Evolutionary conservation across 2,113 vertebrate genomes (phyloP).

Genomic region (Eidolon helvum): DNA sequence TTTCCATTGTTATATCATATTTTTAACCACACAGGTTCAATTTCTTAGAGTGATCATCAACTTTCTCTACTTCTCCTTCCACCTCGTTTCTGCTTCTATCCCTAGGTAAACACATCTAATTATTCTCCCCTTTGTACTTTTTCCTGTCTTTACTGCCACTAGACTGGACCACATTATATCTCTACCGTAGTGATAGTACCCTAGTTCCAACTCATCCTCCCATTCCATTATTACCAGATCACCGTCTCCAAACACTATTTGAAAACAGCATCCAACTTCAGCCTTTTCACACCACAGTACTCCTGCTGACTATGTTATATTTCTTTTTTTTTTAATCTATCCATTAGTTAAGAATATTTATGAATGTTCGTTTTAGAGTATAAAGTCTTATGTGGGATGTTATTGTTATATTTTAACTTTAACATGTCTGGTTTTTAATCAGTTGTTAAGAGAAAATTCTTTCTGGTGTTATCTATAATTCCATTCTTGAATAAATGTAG

Average conservation of each 20-base stretch:
- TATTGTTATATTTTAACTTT: neutral
- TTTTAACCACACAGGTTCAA: neutral
- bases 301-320: neutral
- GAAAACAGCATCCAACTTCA: neutral
- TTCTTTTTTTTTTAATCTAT: neutral
- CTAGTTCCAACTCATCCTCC: neutral
- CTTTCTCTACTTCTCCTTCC: neutral
- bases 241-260: neutral
- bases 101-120: neutral
- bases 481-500: neutral
- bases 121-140: neutral
- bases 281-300: neutral
- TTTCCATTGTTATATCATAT: neutral
- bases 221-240: neutral
- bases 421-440: neutral
- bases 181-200: neutral
- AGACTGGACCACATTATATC: neutral
- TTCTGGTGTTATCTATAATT: neutral
- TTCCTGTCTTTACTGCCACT: neutral
- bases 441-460: neutral
- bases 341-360: neutral
- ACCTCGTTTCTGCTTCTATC: neutral
- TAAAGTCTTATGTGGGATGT: neutral
- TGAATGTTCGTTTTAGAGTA: neutral
- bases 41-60: neutral